Percentiles rank a stretch among this genome's conserved stretches.
These are phyloP conservation scores for Graphium colonna DNA, from an alignment of 2,888 invertebrate genomes.

Conservation along the genomic window DNA sequence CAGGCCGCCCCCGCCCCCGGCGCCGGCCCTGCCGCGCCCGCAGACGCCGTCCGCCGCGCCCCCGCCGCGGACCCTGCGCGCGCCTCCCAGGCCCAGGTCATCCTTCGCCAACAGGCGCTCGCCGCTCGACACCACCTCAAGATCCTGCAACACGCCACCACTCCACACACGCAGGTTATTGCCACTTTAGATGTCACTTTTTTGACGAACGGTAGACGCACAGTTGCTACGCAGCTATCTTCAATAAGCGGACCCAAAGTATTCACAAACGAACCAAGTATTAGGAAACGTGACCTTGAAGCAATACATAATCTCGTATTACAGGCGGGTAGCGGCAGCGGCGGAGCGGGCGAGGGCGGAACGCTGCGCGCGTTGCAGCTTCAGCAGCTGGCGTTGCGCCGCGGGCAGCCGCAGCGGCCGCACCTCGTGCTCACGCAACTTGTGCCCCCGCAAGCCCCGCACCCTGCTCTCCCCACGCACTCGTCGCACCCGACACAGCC, in stretches of 20 bases:
- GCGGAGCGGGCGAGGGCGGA: slow-evolving; percentile 25
- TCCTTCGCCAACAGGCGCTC: slow-evolving; percentile 82
- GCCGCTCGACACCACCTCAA: slow-evolving; percentile 70
- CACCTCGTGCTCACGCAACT: slow-evolving; percentile 59
- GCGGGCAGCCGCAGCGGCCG: slow-evolving; percentile 37
- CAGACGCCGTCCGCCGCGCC: slow-evolving; percentile 48
- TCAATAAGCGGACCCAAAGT: too few species aligned
- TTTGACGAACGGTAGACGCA: too few species aligned
- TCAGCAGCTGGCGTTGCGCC: slow-evolving; percentile 72
- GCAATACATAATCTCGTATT: slow-evolving; percentile 56
- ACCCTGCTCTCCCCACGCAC: too few species aligned
- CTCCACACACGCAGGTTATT: slow-evolving; percentile 44
- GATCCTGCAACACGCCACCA: slow-evolving; percentile 64
- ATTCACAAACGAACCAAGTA: too few species aligned
- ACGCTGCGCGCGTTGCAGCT: slow-evolving; percentile 75
- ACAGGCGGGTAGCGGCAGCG: slow-evolving; percentile 37
- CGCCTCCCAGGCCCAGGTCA: slow-evolving; percentile 58
- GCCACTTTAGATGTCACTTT: too few species aligned
- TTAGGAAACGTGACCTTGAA: too few species aligned
- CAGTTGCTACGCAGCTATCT: too few species aligned
- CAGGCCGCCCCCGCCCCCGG: slow-evolving; percentile 77
- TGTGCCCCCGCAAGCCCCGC: slow-evolving; percentile 39
- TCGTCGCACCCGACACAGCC: slow-evolving; percentile 40
- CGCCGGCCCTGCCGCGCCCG: slow-evolving; percentile 67
- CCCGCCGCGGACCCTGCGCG: slow-evolving; percentile 38